Conservation (phyloP, 2,113 vertebrate genomes). For the Leiothrix lutea region DNA sequence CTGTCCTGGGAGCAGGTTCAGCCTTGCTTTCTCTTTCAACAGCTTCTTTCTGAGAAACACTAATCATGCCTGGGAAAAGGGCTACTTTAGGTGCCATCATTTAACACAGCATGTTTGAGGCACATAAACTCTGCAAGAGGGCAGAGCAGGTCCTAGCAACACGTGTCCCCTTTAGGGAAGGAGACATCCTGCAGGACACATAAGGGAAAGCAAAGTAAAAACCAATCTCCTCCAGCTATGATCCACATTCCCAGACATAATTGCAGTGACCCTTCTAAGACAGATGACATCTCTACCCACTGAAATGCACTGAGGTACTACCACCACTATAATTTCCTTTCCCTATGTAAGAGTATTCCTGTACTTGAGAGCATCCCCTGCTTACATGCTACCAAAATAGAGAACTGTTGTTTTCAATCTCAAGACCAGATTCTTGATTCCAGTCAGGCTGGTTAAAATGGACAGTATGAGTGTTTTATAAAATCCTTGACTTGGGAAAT, state of each 20-base stretch:
- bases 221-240: not conserved
- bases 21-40: not conserved
- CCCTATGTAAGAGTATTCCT: not conserved
- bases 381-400: not conserved
- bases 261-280: not conserved
- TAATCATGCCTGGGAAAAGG: not conserved
- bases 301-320: not conserved
- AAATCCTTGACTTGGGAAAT: not conserved
- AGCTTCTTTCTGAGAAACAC: constrained; percentile 22
- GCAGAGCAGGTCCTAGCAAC: not conserved
- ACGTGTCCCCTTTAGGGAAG: not conserved
- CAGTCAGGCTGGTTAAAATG: not conserved
- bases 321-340: not conserved
- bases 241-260: not conserved
- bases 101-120: not conserved
- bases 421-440: not conserved
- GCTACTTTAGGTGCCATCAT: not conserved
- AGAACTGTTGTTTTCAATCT: not conserved
- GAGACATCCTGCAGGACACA: not conserved
- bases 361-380: not conserved
- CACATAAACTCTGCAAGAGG: not conserved
- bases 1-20: constrained; percentile 31
- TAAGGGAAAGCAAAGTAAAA: not conserved
- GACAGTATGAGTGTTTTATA: not conserved
- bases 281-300: not conserved